Base-by-base conservation (phyloP, 53 echinoderm and acorn worm genomes). In the Temnopleurus reevesii region DNA sequence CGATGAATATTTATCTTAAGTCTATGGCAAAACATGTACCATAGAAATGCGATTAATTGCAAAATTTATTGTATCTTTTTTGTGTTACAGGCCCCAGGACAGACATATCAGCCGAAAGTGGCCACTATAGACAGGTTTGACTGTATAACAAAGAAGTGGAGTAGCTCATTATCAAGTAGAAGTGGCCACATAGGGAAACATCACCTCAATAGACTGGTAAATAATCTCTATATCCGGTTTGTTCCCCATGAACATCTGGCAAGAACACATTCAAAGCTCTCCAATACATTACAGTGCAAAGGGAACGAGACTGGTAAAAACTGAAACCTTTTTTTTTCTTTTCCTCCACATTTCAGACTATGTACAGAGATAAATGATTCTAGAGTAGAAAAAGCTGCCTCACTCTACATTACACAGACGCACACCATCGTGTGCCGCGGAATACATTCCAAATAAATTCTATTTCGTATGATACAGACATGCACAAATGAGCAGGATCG, bases 301-400 rank as follows among this genome's bases (percentile, higher is more conserved):
- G 3, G 30, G 79, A 49, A 79, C 79, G 13, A 47, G 49, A 79
- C 79, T 79, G 79, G 79, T 79, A 47, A 46, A 79, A 46, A 79
- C n/a, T n/a, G 46, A 79, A 76, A 63, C 63, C 29, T 63, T 31
- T 63, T 31, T 38, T 41, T 38, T 71, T 71, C 71, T 71, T 55
- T 83, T 83, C 57, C 15, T 83, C 35, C 30, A 24, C 83, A 83
- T 54, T 55, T 83, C 38, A 15, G 53, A 87, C n/a, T 66, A 87
- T 87, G 47, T 85, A 85, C 85, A 85, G 27, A 85, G 85, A 85
- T 85, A 44, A 60, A 43, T 31, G 46, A 45, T 25, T 36, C 71
- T 87, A 33, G 31, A 65, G 88, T 87, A 87, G 88, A 87, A 87
- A 87, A 87, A 66, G 87, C 87, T 87, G 66, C 87, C 53, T 19